Percentiles rank a stretch among this genome's conserved stretches.
These are phyloP conservation scores for Polymixis lichenea DNA, from an alignment of 2,888 invertebrate genomes.

Conservation along the genomic window DNA sequence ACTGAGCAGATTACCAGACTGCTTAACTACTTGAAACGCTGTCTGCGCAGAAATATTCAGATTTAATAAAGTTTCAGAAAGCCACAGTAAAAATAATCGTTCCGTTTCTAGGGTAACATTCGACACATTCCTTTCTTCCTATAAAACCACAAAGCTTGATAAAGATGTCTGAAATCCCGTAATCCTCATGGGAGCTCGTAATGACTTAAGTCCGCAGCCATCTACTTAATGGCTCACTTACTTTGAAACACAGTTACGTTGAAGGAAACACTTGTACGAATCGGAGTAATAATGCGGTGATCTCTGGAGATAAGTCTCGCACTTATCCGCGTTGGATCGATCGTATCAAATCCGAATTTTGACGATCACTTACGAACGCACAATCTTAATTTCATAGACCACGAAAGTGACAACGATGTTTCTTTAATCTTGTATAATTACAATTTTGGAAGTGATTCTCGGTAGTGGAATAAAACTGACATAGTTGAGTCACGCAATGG, in stretches of 20 bases:
- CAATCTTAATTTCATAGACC: neutral
- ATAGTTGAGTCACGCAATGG: neutral
- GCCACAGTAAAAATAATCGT: conserved; percentile 1
- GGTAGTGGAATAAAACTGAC: neutral
- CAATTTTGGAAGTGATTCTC: neutral
- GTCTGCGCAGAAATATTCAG: neutral
- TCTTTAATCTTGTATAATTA: neutral
- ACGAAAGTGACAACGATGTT: neutral
- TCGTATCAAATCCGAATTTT: conserved; percentile 15
- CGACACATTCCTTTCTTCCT: conserved; percentile 25
- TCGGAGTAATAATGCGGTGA: conserved; percentile 50
- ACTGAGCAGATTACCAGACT: neutral
- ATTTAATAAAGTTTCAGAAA: conserved; percentile 18
- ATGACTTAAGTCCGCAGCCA: conserved; percentile 50
- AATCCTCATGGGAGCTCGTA: conserved; percentile 37
- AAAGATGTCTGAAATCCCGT: conserved; percentile 28
- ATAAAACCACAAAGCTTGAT: conserved; percentile 20
- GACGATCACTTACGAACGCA: conserved; percentile 18
- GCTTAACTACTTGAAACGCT: neutral
- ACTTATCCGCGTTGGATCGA: conserved; percentile 27
- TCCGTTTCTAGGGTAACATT: conserved; percentile 15
- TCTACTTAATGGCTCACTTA: conserved; percentile 53
- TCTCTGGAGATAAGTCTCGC: conserved; percentile 33
- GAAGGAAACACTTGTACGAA: conserved; percentile 53
- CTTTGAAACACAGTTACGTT: conserved; percentile 50